These are phyloP conservation scores for Urechis unicinctus DNA, from an alignment of 2,888 invertebrate genomes.

Conservation along the genomic window DNA sequence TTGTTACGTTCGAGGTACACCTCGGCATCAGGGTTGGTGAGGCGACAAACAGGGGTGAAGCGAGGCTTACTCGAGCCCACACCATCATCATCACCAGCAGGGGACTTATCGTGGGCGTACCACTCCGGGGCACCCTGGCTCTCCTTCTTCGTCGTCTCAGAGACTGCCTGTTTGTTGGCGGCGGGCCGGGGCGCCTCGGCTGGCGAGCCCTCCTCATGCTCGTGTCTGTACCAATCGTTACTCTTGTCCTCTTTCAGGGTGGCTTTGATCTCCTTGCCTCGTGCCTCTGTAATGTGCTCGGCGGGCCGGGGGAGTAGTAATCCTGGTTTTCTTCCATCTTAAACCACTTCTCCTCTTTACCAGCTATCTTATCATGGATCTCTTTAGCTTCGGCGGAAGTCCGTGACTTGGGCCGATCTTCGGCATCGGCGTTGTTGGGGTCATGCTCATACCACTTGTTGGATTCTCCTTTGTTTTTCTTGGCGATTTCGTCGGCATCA, in stretches of 20 bases:
- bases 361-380: conserved; percentile 14
- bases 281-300: conserved; percentile 2
- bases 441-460: conserved; percentile 17
- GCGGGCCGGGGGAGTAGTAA: conserved; percentile 14
- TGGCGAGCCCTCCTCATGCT: conserved; percentile 8
- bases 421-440: conserved; percentile 6
- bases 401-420: conserved; percentile 6
- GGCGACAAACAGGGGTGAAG: conserved; percentile 5
- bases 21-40: conserved; percentile 13
- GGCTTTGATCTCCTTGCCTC: conserved; percentile 10
- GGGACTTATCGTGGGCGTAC: conserved; percentile 8
- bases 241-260: conserved; percentile 8
- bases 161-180: conserved; percentile 3
- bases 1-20: conserved; percentile 20
- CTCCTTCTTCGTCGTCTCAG: conserved; percentile 6
- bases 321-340: conserved; percentile 20
- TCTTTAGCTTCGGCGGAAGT: conserved; percentile 12
- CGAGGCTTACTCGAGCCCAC: neutral
- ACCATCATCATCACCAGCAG: conserved; percentile 1
- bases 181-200: conserved; percentile 3
- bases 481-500: conserved; percentile 5
- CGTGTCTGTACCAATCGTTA: conserved; percentile 22
- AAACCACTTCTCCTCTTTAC: conserved; percentile 20
- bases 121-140: conserved; percentile 3
- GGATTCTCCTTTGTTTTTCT: conserved; percentile 13